A percentile compares a stretch with the other conserved stretches of the same genome.
Conservation (phyloP, 2,888 invertebrate genomes). For the Leptura quadrifasciata region DNA sequence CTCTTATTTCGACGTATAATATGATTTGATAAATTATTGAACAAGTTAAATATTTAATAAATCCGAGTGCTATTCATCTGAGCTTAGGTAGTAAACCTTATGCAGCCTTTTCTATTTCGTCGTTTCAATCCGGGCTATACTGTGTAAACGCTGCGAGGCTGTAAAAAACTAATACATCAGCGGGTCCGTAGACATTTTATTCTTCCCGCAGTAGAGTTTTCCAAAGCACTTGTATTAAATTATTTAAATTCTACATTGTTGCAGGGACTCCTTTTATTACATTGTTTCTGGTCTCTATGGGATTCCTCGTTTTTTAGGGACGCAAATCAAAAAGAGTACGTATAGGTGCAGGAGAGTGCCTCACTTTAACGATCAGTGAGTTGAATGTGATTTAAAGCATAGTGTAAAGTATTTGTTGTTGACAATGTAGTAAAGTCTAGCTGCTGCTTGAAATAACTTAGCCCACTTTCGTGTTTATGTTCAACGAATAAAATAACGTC, state of each 20-base stretch:
- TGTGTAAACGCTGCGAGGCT: slow-evolving; percentile 44
- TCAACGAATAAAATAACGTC: neutral
- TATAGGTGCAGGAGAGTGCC: slow-evolving; percentile 9
- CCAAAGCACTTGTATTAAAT: slow-evolving; percentile 51
- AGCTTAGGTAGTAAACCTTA: slow-evolving; percentile 44
- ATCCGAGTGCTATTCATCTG: slow-evolving; percentile 1
- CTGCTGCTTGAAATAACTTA: slow-evolving; percentile 5
- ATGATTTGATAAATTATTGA: neutral
- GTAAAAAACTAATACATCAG: slow-evolving; percentile 56
- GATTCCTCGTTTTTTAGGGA: slow-evolving; percentile 20
- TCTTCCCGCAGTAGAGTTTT: slow-evolving; percentile 38
- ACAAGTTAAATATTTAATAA: slow-evolving; percentile 6
- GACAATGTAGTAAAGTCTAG: slow-evolving; percentile 2
- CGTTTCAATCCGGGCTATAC: slow-evolving; percentile 47
- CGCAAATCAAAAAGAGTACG: slow-evolving; percentile 5
- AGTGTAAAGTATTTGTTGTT: slow-evolving; percentile 13
- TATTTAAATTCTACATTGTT: slow-evolving; percentile 53
- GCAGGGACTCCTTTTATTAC: slow-evolving; percentile 40
- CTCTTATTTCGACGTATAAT: neutral
- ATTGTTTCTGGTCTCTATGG: slow-evolving; percentile 26
- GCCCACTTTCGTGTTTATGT: neutral
- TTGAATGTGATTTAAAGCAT: slow-evolving; percentile 21
- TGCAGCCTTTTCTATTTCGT: slow-evolving; percentile 47
- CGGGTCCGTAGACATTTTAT: slow-evolving; percentile 53
- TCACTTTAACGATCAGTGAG: slow-evolving; percentile 22